These are phyloP conservation scores for Dreissena rostriformis DNA, from an alignment of 1,140 invertebrate species.

Conservation along the genomic window DNA sequence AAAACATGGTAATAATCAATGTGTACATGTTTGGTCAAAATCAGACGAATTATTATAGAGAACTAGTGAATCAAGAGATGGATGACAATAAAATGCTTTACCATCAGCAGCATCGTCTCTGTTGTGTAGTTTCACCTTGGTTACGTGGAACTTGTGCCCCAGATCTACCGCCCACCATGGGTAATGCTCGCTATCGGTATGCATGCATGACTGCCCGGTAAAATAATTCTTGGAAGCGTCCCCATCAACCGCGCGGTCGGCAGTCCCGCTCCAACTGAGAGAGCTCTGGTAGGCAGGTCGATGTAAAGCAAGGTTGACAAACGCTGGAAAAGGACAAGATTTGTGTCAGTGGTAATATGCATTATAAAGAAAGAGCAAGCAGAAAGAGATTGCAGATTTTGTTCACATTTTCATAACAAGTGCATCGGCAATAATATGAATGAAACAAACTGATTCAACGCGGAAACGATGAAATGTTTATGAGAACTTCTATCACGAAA, in stretches of 20 bases:
- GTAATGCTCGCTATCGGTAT: conserved; percentile 8
- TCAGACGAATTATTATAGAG: too few relatives aligned
- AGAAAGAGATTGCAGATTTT: neutral
- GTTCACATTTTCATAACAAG: neutral
- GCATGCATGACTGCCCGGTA: conserved; percentile 35
- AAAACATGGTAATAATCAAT: too few relatives aligned
- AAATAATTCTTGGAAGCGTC: conserved; percentile 28
- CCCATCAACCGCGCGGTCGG: conserved; percentile 30
- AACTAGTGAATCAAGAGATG: too few relatives aligned
- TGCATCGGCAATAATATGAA: neutral
- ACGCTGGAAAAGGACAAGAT: conserved; percentile 15
- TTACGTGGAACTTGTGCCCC: conserved; percentile 19
- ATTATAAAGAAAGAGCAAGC: neutral
- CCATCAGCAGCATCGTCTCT: conserved; percentile 15
- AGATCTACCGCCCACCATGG: conserved; percentile 47
- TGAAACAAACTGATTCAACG: too few relatives aligned
- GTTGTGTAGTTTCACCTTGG: conserved; percentile 26
- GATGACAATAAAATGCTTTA: too few relatives aligned
- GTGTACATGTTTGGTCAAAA: too few relatives aligned
- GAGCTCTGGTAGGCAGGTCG: conserved; percentile 22
- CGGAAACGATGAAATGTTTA: too few relatives aligned
- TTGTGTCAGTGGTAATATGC: neutral
- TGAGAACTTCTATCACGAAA: too few relatives aligned
- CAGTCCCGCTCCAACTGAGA: neutral
- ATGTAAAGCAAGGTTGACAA: conserved; percentile 34